These are phyloP conservation scores for Ptiloglossa arizonensis DNA, from an alignment of 1,140 invertebrate genomes.

Conservation along the genomic window DNA sequence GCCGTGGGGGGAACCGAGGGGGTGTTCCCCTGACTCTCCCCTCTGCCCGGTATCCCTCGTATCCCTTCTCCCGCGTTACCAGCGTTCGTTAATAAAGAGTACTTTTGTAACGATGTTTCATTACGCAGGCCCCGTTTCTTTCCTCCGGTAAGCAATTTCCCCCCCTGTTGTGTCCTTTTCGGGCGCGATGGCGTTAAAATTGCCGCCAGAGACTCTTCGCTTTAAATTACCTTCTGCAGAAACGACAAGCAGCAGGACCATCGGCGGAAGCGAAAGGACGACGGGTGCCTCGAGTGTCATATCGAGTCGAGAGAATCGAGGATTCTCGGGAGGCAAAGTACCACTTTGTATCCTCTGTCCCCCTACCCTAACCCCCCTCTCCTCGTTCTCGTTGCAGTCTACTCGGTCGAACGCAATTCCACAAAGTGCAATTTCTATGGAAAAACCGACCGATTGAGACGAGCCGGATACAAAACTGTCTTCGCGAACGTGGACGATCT, in stretches of 20 bases:
- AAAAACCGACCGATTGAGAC: conserved; percentile 45
- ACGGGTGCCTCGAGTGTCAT: conserved; percentile 70
- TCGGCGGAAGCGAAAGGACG: conserved; percentile 64
- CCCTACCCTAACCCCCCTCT: too few relatives aligned
- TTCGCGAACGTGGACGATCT: conserved; percentile 49
- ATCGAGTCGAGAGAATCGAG: conserved; percentile 71
- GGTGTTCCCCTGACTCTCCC: too few relatives aligned
- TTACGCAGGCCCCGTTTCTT: conserved; percentile 44
- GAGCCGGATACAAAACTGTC: conserved; percentile 35
- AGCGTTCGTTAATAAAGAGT: conserved; percentile 56
- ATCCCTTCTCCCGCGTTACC: too few relatives aligned
- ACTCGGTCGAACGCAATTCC: conserved; percentile 58
- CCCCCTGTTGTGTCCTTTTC: conserved; percentile 63
- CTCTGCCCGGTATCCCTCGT: too few relatives aligned
- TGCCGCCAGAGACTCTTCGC: conserved; percentile 62
- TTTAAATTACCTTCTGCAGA: conserved; percentile 66
- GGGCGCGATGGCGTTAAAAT: conserved; percentile 65
- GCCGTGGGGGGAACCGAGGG: conserved; percentile 10
- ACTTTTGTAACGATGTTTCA: conserved; percentile 59
- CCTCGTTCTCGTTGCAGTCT: conserved; percentile 53
- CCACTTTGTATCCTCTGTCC: conserved; percentile 69
- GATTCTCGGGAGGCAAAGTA: conserved; percentile 67
- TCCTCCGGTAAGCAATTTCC: conserved; percentile 57
- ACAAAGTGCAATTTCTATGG: conserved; percentile 55
- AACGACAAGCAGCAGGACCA: conserved; percentile 63